Percentiles rank a stretch among this genome's conserved stretches.
These are phyloP conservation scores for Alligator sinensis DNA, from an alignment of 2,113 vertebrate genomes.

Conservation along the genomic window DNA sequence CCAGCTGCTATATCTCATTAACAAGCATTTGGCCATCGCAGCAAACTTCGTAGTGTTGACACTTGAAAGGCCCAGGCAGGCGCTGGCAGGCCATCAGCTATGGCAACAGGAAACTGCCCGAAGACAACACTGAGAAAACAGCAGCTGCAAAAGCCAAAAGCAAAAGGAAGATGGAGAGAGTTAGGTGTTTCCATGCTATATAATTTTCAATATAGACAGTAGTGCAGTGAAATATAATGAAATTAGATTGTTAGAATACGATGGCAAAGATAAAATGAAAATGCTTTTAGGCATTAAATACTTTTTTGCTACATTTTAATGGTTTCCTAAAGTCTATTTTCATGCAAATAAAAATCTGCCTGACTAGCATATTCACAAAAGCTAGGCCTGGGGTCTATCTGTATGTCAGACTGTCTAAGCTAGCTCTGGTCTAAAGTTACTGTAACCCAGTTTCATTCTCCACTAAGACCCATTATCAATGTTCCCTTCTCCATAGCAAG, in stretches of 20 bases:
- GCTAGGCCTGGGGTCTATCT: not conserved
- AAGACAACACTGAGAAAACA: slow-evolving; percentile 85
- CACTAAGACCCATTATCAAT: rapidly evolving
- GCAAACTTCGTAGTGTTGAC: slow-evolving; percentile 84
- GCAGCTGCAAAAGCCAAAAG: slow-evolving; percentile 84
- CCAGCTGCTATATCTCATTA: slow-evolving; percentile 90
- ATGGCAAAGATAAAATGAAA: slow-evolving; percentile 34
- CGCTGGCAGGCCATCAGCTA: slow-evolving; percentile 85
- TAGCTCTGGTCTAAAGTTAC: not conserved
- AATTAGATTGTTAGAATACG: slow-evolving; percentile 43
- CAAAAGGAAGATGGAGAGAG: slow-evolving; percentile 71
- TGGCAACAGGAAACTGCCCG: slow-evolving; percentile 86
- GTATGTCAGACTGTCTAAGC: not conserved
- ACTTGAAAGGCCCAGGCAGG: slow-evolving; percentile 86
- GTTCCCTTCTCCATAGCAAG: rapidly evolving
- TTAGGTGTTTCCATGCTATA: slow-evolving; percentile 65
- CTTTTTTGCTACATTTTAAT: slow-evolving; percentile 73
- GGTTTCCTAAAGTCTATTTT: slow-evolving; percentile 69
- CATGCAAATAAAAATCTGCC: slow-evolving; percentile 64
- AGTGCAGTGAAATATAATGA: not conserved
- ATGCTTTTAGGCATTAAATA: slow-evolving; percentile 42
- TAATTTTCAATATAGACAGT: slow-evolving; percentile 59
- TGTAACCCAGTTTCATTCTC: not conserved
- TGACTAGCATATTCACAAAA: slow-evolving; percentile 29
- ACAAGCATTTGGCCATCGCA: slow-evolving; percentile 84